Conservation (phyloP, 92 coral and sea anemone species). For the Umimayanthus chanpuru region DNA sequence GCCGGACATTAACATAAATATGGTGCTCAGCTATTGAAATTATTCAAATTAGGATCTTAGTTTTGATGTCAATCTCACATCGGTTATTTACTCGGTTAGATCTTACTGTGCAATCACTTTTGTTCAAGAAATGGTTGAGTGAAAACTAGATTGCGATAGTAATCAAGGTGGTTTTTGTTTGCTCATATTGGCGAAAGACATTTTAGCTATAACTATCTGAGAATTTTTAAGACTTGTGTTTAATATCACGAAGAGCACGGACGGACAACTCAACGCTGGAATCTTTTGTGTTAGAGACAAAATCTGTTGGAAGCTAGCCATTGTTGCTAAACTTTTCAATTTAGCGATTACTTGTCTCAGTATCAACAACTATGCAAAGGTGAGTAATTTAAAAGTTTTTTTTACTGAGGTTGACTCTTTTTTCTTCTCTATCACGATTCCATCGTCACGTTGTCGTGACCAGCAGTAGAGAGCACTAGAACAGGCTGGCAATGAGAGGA, state of each 20-base stretch:
- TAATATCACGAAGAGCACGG: not conserved
- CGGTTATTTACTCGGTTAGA: conserved; percentile 21
- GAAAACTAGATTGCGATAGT: conserved; percentile 17
- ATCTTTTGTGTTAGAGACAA: not conserved
- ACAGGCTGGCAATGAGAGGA: not conserved
- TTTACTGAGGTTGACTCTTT: not conserved
- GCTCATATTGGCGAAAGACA: conserved; percentile 7
- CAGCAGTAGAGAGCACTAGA: not conserved
- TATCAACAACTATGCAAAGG: conserved; percentile 29
- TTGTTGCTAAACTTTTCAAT: not conserved
- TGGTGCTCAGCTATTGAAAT: conserved; percentile 35
- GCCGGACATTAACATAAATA: not conserved
- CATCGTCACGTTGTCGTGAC: not conserved
- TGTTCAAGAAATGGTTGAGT: conserved; percentile 36
- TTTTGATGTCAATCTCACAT: conserved; percentile 14
- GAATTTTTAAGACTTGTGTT: not conserved
- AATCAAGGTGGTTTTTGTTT: conserved; percentile 10
- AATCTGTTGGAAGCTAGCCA: not conserved
- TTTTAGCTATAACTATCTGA: not conserved
- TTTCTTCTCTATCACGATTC: not conserved
- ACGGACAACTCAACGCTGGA: not conserved
- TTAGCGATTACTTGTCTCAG: not conserved
- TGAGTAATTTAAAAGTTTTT: not conserved
- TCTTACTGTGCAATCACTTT: conserved; percentile 31
- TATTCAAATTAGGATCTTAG: conserved; percentile 37